These are phyloP conservation scores for Plectrocnemia conspersa DNA, from an alignment of 1,140 invertebrate genomes.

Conservation along the genomic window DNA sequence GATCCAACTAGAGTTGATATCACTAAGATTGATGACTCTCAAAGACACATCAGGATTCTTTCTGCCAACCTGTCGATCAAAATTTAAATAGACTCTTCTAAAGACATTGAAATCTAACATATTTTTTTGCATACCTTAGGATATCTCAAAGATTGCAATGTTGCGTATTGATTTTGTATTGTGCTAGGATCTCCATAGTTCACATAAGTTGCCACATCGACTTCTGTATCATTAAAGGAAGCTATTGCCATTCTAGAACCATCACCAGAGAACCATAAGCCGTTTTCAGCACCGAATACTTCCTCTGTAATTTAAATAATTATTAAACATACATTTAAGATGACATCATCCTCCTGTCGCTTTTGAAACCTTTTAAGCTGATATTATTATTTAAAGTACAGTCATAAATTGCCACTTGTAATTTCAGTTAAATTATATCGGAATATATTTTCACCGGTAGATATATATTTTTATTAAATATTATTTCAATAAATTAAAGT, in stretches of 20 bases:
- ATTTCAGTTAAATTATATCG: too few species aligned
- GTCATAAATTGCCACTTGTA: too few species aligned
- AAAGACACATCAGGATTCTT: conserved; percentile 46
- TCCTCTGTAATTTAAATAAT: conserved; percentile 67
- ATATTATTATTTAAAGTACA: too few species aligned
- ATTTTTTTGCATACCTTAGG: conserved; percentile 66
- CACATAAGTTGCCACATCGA: conserved; percentile 60
- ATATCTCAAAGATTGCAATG: conserved; percentile 68
- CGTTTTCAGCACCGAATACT: conserved; percentile 77
- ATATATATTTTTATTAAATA: too few species aligned
- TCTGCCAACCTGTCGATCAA: conserved; percentile 42
- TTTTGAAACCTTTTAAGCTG: background rate
- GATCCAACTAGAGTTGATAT: conserved; percentile 30
- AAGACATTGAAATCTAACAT: background rate
- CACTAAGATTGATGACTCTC: conserved; percentile 42
- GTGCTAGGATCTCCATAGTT: conserved; percentile 65
- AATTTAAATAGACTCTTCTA: background rate
- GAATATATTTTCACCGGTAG: too few species aligned
- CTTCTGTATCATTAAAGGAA: conserved; percentile 74
- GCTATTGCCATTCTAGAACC: conserved; percentile 77
- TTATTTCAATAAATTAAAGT: too few species aligned
- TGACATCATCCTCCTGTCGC: background rate
- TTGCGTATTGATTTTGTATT: conserved; percentile 63
- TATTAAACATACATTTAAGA: too few species aligned
- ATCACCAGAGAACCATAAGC: conserved; percentile 84